phyloP scores from a whole-genome alignment of 2,797 vertebrate species.

The Galago senegalensis region DNA sequence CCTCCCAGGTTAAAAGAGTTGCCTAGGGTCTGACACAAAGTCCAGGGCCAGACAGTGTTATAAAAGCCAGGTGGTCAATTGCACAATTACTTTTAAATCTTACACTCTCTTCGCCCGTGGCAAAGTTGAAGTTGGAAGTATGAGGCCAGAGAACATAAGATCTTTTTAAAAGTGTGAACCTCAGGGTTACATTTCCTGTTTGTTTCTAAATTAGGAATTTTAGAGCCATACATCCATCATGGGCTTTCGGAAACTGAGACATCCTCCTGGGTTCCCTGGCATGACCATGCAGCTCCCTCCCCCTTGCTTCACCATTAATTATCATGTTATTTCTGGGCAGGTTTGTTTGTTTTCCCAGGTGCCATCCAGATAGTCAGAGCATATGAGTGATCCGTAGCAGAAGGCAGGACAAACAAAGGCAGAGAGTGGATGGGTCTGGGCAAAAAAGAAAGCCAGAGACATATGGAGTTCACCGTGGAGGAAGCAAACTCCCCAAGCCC shows the following conservation, averaged over 20 bases:
- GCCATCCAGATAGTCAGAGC: slow-evolving; percentile 79
- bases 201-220: slow-evolving; percentile 64
- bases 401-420: slow-evolving; percentile 84
- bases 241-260: slow-evolving; percentile 48
- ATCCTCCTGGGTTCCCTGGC: slow-evolving; percentile 64
- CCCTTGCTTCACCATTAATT: slow-evolving; percentile 75
- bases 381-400: not conserved
- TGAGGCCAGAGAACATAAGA: slow-evolving; percentile 26
- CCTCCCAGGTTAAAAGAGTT: slow-evolving; percentile 64
- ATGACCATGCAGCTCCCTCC: rapidly evolving
- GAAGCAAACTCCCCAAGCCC: slow-evolving; percentile 81
- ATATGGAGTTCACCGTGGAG: slow-evolving; percentile 89
- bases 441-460: slow-evolving; percentile 81
- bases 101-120: not conserved
- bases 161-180: slow-evolving; percentile 67
- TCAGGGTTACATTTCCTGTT: slow-evolving; percentile 70
- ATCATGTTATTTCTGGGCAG: slow-evolving; percentile 71
- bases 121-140: slow-evolving; percentile 27
- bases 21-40: slow-evolving; percentile 21
- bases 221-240: not conserved
- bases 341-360: slow-evolving; percentile 83
- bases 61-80: slow-evolving; percentile 65
- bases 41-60: slow-evolving; percentile 52
- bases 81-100: slow-evolving; percentile 64
- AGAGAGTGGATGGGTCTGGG: slow-evolving; percentile 70